phyloP scores from a whole-genome alignment of 2,113 vertebrate species.

The Trogon surrucura region DNA sequence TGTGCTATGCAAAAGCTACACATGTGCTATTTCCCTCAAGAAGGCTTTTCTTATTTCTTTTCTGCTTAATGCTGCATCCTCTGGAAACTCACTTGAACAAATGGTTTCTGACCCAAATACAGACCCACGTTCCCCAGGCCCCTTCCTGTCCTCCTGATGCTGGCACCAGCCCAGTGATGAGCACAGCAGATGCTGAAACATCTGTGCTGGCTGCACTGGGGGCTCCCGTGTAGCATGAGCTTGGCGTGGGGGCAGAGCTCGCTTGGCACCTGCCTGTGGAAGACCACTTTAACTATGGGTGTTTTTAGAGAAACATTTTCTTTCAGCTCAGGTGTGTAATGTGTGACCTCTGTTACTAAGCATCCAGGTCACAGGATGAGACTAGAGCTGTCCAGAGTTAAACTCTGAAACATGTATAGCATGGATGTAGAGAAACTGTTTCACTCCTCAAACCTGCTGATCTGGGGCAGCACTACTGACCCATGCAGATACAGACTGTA shows the following conservation, averaged over 20 bases:
- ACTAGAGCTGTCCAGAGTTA: not conserved
- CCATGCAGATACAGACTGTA: not conserved
- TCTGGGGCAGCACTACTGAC: not conserved
- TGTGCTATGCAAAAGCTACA: not conserved
- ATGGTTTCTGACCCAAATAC: not conserved
- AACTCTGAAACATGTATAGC: not conserved
- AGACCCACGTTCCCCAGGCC: not conserved
- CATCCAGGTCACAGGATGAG: not conserved
- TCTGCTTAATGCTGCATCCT: not conserved
- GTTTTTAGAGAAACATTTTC: not conserved
- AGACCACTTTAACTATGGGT: not conserved
- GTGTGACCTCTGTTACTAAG: not conserved
- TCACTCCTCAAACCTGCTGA: not conserved
- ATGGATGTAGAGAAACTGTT: not conserved
- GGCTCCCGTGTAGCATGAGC: not conserved
- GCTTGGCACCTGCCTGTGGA: not conserved
- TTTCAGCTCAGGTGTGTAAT: not conserved
- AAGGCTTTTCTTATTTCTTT: not conserved
- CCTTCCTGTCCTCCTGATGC: not conserved
- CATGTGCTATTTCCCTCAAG: not conserved
- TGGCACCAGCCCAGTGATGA: not conserved
- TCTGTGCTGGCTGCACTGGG: not conserved
- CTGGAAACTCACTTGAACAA: not conserved
- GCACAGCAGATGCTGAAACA: not conserved
- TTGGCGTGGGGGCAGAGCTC: accelerated